Evolutionary conservation across 2,888 invertebrate genomes (phyloP).

Genomic region (Neoascia interrupta): DNA sequence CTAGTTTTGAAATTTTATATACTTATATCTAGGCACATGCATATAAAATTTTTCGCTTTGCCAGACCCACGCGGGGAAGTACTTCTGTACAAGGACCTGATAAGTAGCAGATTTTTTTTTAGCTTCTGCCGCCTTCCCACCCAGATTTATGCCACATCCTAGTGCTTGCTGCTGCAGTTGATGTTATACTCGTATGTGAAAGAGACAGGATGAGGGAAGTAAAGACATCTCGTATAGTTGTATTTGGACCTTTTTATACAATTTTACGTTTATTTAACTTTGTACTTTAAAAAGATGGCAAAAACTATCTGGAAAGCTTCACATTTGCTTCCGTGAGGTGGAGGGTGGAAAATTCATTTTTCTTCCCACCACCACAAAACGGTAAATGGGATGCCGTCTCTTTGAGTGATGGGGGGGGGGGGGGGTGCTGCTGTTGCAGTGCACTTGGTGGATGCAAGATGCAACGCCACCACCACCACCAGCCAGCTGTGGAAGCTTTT

Average conservation of each 20-base stretch:
- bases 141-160: slow-evolving; percentile 1
- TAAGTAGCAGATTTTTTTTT: slow-evolving; percentile 39
- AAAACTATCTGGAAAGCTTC: slow-evolving; percentile 16
- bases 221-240: slow-evolving; percentile 30
- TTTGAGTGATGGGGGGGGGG: too few relatives aligned
- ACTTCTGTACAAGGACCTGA: slow-evolving; percentile 57
- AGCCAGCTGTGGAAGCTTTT: slow-evolving; percentile 32
- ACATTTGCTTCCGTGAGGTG: slow-evolving; percentile 23
- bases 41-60: slow-evolving; percentile 9
- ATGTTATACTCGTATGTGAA: slow-evolving; percentile 26
- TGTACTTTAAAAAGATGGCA: slow-evolving; percentile 21
- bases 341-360: slow-evolving; percentile 9
- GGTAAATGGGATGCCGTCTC: too few relatives aligned
- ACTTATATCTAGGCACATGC: neutral
- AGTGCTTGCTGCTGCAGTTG: neutral
- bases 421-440: too few relatives aligned
- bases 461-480: neutral
- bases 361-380: too few relatives aligned
- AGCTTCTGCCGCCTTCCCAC: neutral
- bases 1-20: slow-evolving; percentile 42
- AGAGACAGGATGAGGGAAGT: slow-evolving; percentile 46
- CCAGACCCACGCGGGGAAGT: slow-evolving; percentile 39
- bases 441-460: too few relatives aligned
- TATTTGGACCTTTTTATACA: slow-evolving; percentile 40
- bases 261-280: slow-evolving; percentile 60